Conservation (phyloP, 2,113 vertebrate genomes). For the Murina feae region DNA sequence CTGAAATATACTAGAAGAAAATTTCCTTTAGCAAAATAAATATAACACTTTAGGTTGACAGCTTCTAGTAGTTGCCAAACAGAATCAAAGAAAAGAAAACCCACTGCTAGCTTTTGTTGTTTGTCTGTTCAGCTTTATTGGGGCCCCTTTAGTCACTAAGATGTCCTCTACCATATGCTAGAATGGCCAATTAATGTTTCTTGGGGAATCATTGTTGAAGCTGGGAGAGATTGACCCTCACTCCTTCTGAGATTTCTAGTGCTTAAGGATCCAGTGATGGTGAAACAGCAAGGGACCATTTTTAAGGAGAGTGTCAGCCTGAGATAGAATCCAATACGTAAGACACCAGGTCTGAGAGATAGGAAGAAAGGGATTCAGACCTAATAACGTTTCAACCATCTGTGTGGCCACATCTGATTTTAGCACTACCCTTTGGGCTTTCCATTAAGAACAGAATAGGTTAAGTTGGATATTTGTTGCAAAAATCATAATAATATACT, state of each 20-base stretch:
- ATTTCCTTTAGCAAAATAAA: neutral
- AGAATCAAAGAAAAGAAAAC: neutral
- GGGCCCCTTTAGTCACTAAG: neutral
- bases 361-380: neutral
- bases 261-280: neutral
- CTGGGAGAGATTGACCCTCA: neutral
- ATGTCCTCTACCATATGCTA: neutral
- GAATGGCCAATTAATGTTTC: neutral
- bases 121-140: neutral
- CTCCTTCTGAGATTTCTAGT: neutral
- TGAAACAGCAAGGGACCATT: neutral
- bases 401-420: neutral
- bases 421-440: neutral
- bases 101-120: neutral
- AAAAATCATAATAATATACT: neutral
- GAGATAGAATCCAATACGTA: neutral
- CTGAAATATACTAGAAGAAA: neutral
- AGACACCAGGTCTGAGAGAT: neutral
- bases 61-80: neutral
- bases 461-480: neutral
- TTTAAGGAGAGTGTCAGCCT: neutral
- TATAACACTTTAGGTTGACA: neutral
- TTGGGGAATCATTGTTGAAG: neutral
- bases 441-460: neutral
- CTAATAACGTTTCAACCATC: neutral